Evolutionary conservation across 2,797 vertebrate genomes (phyloP).

Genomic region (Eleutherodactylus coqui): DNA sequence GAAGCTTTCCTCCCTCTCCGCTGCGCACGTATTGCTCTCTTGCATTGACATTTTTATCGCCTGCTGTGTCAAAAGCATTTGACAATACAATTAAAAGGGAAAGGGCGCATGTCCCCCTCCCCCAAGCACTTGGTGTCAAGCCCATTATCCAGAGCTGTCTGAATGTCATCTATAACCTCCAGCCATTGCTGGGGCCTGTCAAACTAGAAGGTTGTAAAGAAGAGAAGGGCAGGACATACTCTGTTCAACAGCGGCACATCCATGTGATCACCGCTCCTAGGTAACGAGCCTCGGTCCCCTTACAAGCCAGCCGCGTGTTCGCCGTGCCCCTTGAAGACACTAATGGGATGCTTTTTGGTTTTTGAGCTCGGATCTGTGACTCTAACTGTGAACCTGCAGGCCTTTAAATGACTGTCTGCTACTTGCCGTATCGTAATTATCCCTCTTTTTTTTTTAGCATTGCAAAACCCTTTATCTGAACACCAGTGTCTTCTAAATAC

Average conservation of each 20-base stretch:
- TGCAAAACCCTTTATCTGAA: background rate
- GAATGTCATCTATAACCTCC: conserved; percentile 71
- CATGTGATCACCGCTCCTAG: background rate
- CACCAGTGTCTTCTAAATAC: conserved; percentile 22
- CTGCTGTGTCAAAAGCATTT: conserved; percentile 71
- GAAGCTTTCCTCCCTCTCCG: conserved; percentile 6
- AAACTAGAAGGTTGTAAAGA: conserved; percentile 58
- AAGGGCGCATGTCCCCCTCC: conserved; percentile 54
- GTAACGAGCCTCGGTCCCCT: background rate
- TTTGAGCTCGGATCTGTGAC: background rate
- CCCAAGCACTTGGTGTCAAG: conserved; percentile 60
- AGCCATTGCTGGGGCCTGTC: conserved; percentile 61
- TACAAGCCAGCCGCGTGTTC: background rate
- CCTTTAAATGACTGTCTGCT: background rate
- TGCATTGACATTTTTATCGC: conserved; percentile 66
- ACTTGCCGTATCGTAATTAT: background rate
- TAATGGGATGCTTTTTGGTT: background rate
- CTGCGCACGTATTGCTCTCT: conserved; percentile 29
- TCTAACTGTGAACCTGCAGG: background rate
- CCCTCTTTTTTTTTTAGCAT: background rate
- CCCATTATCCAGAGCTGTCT: conserved; percentile 67
- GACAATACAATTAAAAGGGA: conserved; percentile 70
- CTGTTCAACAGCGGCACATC: conserved; percentile 11
- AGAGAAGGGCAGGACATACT: conserved; percentile 48
- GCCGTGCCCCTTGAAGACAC: background rate